These are phyloP conservation scores for Tachuris rubrigastra DNA, from an alignment of 2,113 vertebrate species.

Conservation along the genomic window DNA sequence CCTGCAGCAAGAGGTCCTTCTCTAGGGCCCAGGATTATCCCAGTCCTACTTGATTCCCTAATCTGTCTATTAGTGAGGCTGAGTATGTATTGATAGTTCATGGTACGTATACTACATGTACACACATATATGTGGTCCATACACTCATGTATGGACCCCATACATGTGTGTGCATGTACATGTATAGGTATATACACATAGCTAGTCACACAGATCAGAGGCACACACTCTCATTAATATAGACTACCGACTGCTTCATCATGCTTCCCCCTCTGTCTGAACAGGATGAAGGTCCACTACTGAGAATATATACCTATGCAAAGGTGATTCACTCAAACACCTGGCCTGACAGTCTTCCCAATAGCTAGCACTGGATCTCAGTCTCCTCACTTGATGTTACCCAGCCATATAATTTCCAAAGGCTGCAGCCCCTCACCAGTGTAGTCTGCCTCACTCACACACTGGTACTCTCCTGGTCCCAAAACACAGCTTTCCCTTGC, in stretches of 20 bases:
- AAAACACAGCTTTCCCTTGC: not conserved
- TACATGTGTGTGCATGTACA: not conserved
- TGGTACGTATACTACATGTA: too few species aligned
- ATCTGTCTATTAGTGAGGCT: not conserved
- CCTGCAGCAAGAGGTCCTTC: not conserved
- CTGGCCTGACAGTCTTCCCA: not conserved
- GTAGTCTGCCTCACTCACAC: not conserved
- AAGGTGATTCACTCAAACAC: not conserved
- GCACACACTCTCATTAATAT: not conserved
- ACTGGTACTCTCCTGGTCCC: too few species aligned
- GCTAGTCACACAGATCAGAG: not conserved
- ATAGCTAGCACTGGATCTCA: not conserved
- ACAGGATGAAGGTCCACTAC: not conserved
- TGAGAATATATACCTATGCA: not conserved
- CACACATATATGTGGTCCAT: too few species aligned
- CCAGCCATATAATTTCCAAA: not conserved
- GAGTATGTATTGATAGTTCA: not conserved
- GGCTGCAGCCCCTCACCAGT: not conserved
- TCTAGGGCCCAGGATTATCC: not conserved
- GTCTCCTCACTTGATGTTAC: not conserved
- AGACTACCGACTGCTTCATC: not conserved
- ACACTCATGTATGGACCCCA: not conserved
- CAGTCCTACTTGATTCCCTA: too few species aligned
- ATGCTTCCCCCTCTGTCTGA: not conserved
- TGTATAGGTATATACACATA: accelerated